Base-by-base conservation (phyloP, 2,113 vertebrate species). In the Cyanoderma ruficeps region DNA sequence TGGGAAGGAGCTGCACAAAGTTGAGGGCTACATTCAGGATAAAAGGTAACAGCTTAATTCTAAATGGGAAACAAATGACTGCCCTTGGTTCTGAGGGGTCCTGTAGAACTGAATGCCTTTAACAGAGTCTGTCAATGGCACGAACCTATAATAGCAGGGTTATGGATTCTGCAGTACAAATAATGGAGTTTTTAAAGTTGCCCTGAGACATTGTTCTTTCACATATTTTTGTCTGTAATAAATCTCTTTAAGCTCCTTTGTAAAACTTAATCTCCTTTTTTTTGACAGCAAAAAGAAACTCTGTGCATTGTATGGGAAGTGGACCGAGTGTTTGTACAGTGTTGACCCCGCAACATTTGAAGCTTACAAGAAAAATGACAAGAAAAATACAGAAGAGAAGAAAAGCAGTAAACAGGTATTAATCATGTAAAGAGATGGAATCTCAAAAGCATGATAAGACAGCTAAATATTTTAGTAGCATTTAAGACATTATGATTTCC, bases 1-100 rank as follows among this genome's bases (percentile, higher is more conserved):
- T 96, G 99, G 99, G 44, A 99, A 99, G 94, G 99, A 99, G 95
- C 97, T 99, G 68, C 99, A 99, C 97, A 99, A 99, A 98, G 99
- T 99, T 39, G 99, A 99, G 96, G 99, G 99, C 89, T 99, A 99
- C 97, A 99, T 99, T 96, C 98, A 99, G 86, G 99, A 99, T 96
- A 99, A 99, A 98, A 99, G 99, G 99, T 99, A 98, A 87, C 42
- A 81, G 56, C 64, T 84, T 77, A 16, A 20, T 74, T 88, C 42
- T n/a, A 30, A 6, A 16, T 7, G 14, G 68, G 33, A 50, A 60
- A 39, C 25, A 56, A 64, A 27, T 33, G 6, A 2, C 47, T 79
- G 49, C 7, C 28, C 28, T 47, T 46, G 35, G 25, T 76, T 85
- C 16, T 79, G 22, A 4, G 41, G 31, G 33, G 30, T 72, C 10